Evolutionary conservation across 2,888 invertebrate genomes (phyloP).

Genomic region (Tipula unca): DNA sequence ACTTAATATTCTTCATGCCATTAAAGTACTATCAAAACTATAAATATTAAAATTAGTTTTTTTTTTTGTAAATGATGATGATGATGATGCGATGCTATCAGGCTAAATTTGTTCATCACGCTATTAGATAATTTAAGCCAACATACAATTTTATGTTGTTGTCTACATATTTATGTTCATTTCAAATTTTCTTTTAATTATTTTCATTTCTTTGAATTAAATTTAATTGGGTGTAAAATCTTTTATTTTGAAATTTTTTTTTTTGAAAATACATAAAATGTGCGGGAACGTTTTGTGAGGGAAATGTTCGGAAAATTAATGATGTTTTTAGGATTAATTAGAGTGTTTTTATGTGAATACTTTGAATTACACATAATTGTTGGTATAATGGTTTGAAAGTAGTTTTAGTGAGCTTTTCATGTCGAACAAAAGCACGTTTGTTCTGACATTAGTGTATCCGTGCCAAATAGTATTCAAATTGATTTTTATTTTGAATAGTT

Average conservation of each 20-base stretch:
- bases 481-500: too few relatives aligned
- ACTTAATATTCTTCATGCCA: too few relatives aligned
- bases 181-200: neutral
- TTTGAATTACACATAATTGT: too few relatives aligned
- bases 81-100: neutral
- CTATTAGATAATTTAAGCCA: neutral
- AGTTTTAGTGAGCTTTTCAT: too few relatives aligned
- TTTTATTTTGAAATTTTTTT: neutral
- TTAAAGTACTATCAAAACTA: neutral
- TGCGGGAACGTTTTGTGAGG: neutral
- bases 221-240: conserved; percentile 8
- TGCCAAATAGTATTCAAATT: too few relatives aligned
- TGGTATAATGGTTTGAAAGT: too few relatives aligned
- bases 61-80: too few relatives aligned
- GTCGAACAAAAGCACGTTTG: too few relatives aligned
- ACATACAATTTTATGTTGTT: neutral
- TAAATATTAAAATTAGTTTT: neutral
- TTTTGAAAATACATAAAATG: neutral
- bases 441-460: too few relatives aligned
- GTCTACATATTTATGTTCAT: too few relatives aligned
- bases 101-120: neutral
- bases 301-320: neutral
- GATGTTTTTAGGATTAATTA: neutral
- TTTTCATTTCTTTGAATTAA: neutral
- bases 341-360: too few relatives aligned